A percentile compares a stretch with the other conserved stretches of the same genome.
Conservation (phyloP, 2,113 vertebrate genomes). For the Tachycineta bicolor region DNA sequence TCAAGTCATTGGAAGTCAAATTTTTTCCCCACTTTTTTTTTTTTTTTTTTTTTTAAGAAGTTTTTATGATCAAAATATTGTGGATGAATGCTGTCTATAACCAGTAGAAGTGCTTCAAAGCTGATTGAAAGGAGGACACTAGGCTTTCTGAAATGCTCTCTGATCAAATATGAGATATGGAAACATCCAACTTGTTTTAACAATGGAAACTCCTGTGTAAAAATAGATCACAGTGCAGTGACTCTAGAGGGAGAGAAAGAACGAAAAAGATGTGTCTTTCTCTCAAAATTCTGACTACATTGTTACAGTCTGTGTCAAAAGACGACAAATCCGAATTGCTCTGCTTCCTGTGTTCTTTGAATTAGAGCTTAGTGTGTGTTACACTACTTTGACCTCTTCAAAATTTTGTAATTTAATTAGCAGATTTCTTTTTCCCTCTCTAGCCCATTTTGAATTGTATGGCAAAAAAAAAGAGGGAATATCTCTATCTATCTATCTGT, state of each 20-base stretch:
- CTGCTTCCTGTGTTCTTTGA: conserved; percentile 33
- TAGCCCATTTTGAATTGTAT: neutral
- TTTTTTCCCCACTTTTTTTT: neutral
- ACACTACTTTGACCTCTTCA: conserved; percentile 9
- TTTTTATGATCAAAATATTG: neutral
- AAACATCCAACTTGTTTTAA: conserved; percentile 59
- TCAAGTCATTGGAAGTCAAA: neutral
- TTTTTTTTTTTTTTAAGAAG: neutral
- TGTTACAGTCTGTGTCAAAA: conserved; percentile 40
- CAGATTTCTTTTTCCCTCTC: conserved; percentile 6
- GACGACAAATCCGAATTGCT: conserved; percentile 28
- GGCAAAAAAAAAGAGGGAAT: neutral
- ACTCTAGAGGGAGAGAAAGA: conserved; percentile 35
- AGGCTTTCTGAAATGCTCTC: conserved; percentile 48
- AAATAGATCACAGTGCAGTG: conserved; percentile 50
- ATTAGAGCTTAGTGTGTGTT: conserved; percentile 22
- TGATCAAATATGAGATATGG: conserved; percentile 24
- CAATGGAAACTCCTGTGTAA: conserved; percentile 52
- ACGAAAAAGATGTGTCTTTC: neutral
- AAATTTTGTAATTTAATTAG: conserved; percentile 27
- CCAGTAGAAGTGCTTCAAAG: conserved; percentile 21
- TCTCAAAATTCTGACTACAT: conserved; percentile 11
- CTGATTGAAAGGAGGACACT: conserved; percentile 7
- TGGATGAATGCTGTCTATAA: neutral
- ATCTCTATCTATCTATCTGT: too few species aligned